Base-by-base conservation (phyloP, 2,888 invertebrate genomes). In the Yponomeuta malinellus region DNA sequence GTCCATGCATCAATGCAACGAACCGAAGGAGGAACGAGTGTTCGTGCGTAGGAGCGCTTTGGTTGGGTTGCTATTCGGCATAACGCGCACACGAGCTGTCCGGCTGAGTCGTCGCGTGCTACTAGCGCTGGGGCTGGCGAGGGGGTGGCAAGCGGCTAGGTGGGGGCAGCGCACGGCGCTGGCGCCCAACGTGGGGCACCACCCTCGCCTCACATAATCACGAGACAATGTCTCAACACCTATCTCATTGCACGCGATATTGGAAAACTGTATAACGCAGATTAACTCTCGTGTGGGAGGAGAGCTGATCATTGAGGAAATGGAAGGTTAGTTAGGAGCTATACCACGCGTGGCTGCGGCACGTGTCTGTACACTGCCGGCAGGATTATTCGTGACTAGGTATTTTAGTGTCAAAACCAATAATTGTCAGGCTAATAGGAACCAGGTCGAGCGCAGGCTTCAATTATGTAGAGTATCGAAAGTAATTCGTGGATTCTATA, bases 1-100 rank as follows among this genome's bases (percentile, higher is more conserved):
- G 91, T 86, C 82, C 91, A 91, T 92, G 91, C 91, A 88, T 87
- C 79, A 81, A 84, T 87, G 90, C 90, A 88, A 92, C 91, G 91
- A 91, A 92, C 91, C 91, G 85, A 87, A 80, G 79, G 87, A 81
- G 84, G 88, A 80, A 83, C 85, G 82, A 85, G 80, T 59, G 84
- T 86, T 89, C 85, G 87, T 87, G 86, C 87, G 88, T 78, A 82
- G 88, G 81, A 83, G 83, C 86, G 85, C 86, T 83, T 89, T 81
- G 88, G 84, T 84, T 78, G 82, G 82, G 67, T 48, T 52, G 78
- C 80, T 75, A 80, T 81, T 79, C 88, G 84, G 84, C 91, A 90
- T 91, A 83, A 82, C 90, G 87, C 89, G 84, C 86, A 85, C 89
- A 84, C 90, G 87, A 76, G 79, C 79, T 79, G 81, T 83, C 83